Percentiles rank a stretch among this genome's conserved stretches.
Evolutionary conservation across 2,113 vertebrate genomes (phyloP).

Genomic region (Oceanodroma tethys): DNA sequence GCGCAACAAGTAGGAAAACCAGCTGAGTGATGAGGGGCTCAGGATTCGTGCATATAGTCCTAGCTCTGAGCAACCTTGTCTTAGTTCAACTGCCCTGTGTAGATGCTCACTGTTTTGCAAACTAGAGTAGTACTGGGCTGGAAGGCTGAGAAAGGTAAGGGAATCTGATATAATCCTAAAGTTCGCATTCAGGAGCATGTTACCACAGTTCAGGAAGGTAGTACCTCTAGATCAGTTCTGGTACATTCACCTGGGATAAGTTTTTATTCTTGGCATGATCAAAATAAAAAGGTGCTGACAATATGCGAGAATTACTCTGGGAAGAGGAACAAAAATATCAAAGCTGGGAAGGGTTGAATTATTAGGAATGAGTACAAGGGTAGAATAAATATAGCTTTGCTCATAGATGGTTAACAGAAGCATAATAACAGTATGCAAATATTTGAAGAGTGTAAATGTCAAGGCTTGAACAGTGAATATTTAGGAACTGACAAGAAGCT

Average conservation of each 20-base stretch:
- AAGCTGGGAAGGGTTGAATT: neutral
- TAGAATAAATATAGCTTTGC: conserved; percentile 6
- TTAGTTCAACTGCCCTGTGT: neutral
- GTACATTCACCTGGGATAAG: neutral
- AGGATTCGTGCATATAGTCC: neutral
- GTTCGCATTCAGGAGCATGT: neutral
- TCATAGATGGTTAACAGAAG: conserved; percentile 29
- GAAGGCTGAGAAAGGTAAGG: neutral
- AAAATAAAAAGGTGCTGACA: conserved; percentile 24
- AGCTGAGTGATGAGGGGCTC: neutral
- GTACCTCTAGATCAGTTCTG: neutral
- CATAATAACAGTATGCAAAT: conserved; percentile 30
- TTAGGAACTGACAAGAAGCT: neutral
- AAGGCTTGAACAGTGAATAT: conserved; percentile 24
- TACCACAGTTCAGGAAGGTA: neutral
- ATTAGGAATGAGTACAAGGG: neutral
- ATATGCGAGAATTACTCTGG: neutral
- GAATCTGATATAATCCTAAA: neutral
- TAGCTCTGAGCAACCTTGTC: neutral
- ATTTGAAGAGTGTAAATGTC: neutral
- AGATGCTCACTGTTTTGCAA: neutral
- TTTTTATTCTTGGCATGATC: neutral
- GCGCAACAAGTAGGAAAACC: neutral
- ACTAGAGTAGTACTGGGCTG: neutral
- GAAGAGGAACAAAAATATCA: neutral